These are phyloP conservation scores for Aplysina aerophoba DNA, from an alignment of 37 sponge, comb jelly and placozoan genomes.

Conservation along the genomic window DNA sequence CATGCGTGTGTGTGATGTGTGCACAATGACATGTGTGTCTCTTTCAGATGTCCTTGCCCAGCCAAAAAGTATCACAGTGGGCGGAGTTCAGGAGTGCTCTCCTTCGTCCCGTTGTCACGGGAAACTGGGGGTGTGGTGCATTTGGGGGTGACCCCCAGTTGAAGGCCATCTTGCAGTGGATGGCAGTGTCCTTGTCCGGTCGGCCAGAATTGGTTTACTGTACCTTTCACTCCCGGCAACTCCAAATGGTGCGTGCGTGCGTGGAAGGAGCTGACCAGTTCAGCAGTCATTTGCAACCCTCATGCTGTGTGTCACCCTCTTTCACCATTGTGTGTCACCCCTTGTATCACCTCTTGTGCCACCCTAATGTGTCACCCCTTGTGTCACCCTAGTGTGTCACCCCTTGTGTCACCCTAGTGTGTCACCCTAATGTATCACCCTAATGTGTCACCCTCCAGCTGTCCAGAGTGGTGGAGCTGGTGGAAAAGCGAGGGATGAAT, in stretches of 20 bases:
- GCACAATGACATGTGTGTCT: too few relatives aligned
- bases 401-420: too few relatives aligned
- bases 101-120: slow-evolving; percentile 82
- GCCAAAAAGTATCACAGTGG: not conserved
- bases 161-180: slow-evolving; percentile 83
- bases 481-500: slow-evolving; percentile 24
- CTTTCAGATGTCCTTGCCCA: too few relatives aligned
- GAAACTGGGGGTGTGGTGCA: slow-evolving; percentile 85
- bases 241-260: slow-evolving; percentile 52
- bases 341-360: too few relatives aligned
- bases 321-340: too few relatives aligned
- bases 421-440: not conserved
- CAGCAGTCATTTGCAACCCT: not conserved
- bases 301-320: too few relatives aligned
- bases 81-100: slow-evolving; percentile 3
- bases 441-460: not conserved
- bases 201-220: slow-evolving; percentile 78
- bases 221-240: slow-evolving; percentile 33
- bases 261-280: not conserved
- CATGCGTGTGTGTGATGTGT: too few relatives aligned
- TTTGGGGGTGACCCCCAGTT: slow-evolving; percentile 74
- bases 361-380: too few relatives aligned
- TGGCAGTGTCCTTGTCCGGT: slow-evolving; percentile 66
- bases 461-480: not conserved
- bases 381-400: too few relatives aligned